Evolutionary conservation across 2,797 vertebrate genomes (phyloP), one percentile per base, ranked within the genome.

Genomic region (Lacerta bilineata): DNA sequence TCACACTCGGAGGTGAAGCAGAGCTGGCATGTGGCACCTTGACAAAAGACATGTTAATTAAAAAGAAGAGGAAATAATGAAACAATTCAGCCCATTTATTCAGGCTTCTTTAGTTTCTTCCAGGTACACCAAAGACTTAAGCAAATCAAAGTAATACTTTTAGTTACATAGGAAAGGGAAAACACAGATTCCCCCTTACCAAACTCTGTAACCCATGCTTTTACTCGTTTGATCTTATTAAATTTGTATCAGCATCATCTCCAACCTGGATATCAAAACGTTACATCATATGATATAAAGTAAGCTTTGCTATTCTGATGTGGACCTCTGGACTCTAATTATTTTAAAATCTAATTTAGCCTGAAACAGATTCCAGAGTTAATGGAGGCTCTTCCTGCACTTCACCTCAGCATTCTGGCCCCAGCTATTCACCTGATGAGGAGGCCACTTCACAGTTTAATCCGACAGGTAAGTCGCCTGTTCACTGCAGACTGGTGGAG

Each of bases 301-400:
- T 55, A 29, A 36, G 61, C 18, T 81, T 76, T 59, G 84, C 55
- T 74, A 27, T 17, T 41, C 46, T 76, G 27, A 68, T 55, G 29
- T 75, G 20, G 61, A 75, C 13, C 69, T 61, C 29, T 23, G 2
- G 18, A 84, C 8, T 61, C 55, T 33, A 76, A 61, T 39, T 93
- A 13, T 92, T 46, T 93, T 89, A 87, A 93, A 88, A 36, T 87
- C 77, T 92, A 59, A 27, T 78, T 87, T 95, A 99, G 98, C 98
- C 98, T 1, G 98, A 98, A 84, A 96, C 97, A 3, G 98, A 99
- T 93, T 95, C 97, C 4, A 97, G 96, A 85, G 93, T 99, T 92
- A 99, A 99, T 0, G 98, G 98, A 1, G 88, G 98, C 84, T 98
- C 98, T 33, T 97, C 98, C 2, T 98, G 97, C 83, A 91, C 97